A percentile compares a stretch with the other conserved stretches of the same genome.
Evolutionary conservation across 2,888 invertebrate genomes (phyloP).

Genomic region (Drosophila infuscata): DNA sequence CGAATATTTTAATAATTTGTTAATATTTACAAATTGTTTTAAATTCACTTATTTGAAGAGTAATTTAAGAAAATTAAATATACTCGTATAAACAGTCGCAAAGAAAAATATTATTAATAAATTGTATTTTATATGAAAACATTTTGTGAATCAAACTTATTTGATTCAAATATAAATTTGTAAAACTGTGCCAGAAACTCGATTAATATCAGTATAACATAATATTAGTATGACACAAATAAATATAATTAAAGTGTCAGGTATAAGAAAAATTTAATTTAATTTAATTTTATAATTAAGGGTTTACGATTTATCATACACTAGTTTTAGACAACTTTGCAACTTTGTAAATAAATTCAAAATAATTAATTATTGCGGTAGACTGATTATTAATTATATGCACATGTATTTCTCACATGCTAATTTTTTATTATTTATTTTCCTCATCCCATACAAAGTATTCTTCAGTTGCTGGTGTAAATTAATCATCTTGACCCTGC

Average conservation of each 20-base stretch:
- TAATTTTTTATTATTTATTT: conserved; percentile 49
- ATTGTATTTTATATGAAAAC: too few relatives aligned
- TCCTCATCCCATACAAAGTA: neutral
- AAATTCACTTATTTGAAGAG: too few relatives aligned
- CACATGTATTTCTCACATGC: neutral
- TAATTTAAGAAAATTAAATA: too few relatives aligned
- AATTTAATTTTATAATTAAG: neutral
- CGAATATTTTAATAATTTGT: neutral
- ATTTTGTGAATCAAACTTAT: too few relatives aligned
- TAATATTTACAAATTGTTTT: neutral
- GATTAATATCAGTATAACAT: too few relatives aligned
- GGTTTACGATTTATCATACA: neutral
- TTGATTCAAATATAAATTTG: too few relatives aligned
- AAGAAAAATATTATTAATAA: too few relatives aligned
- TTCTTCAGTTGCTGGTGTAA: conserved; percentile 50
- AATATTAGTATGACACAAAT: too few relatives aligned
- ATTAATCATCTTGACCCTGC: conserved; percentile 41
- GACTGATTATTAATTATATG: neutral
- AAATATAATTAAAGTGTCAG: neutral
- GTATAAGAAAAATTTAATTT: too few relatives aligned
- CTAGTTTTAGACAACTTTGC: neutral
- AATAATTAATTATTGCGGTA: neutral
- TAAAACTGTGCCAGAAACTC: too few relatives aligned
- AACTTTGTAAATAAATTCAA: neutral
- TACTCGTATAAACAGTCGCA: too few relatives aligned